Percentiles rank a stretch among this genome's conserved stretches.
Evolutionary conservation across 2,888 invertebrate genomes (phyloP).

Genomic region (Volucella inflata): DNA sequence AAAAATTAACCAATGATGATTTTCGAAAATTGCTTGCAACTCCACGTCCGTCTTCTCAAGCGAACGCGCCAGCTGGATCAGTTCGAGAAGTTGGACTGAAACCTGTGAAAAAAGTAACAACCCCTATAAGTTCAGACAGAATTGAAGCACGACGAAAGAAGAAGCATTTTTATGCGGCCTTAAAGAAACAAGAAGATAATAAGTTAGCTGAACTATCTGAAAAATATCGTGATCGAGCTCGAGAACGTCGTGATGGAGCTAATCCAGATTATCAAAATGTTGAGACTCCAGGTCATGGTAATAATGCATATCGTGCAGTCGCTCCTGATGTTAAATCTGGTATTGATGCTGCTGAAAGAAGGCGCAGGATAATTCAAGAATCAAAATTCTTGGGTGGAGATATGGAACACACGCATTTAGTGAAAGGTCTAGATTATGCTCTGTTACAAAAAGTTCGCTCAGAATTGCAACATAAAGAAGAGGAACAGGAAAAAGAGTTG

Average conservation of each 20-base stretch:
- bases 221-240: constrained; percentile 95
- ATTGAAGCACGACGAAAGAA: constrained; percentile 88
- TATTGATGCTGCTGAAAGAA: constrained; percentile 96
- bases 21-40: constrained; percentile 98
- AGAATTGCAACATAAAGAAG: constrained; percentile 91
- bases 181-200: constrained; percentile 97
- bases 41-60: constrained; percentile 89
- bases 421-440: constrained; percentile 98
- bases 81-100: constrained; percentile 62
- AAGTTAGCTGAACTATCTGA: constrained; percentile 96
- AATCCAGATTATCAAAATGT: constrained; percentile 91
- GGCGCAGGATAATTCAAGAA: constrained; percentile 98
- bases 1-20: constrained; percentile 97
- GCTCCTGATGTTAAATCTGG: constrained; percentile 98
- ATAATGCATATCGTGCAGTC: constrained; percentile 89
- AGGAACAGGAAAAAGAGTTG: constrained; percentile 92
- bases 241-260: constrained; percentile 94
- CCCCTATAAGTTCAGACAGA: constrained; percentile 73
- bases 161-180: constrained; percentile 96
- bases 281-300: constrained; percentile 88
- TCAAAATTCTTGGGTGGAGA: constrained; percentile 99
- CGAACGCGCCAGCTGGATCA: constrained; percentile 50
- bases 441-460: constrained; percentile 96
- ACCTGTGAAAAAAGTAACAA: constrained; percentile 49
- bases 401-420: constrained; percentile 99